Evolutionary conservation across 2,113 vertebrate genomes (phyloP), one percentile per base, ranked within the genome.

Genomic region (Trochalopteron elliotii): DNA sequence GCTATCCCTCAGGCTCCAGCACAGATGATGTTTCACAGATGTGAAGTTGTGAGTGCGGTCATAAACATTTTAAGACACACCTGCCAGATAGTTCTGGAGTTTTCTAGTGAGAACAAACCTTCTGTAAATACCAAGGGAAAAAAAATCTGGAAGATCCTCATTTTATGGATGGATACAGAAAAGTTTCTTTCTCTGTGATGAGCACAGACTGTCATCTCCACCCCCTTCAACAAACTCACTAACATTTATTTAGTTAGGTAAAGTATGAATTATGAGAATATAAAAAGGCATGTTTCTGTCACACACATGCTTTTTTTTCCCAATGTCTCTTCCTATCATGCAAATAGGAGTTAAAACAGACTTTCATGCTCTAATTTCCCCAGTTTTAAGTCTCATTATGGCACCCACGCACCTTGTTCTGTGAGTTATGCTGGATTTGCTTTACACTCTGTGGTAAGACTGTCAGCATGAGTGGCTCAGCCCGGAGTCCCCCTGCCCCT

Each of bases 401-500:
- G 33, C 33, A 53, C 31, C 14, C 3, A 0, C 64, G 42, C 24
- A 42, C 27, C 13, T 70, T 71, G 3, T 39, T 59, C 44, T 63
- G 28, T 45, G 69, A 82, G 8, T 61, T 68, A 50, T 15, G 18
- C 25, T 64, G 37, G 49, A 56, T 60, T 89, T 5, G 2, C 40
- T 24, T 56, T 50, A 50, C 19, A 23, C 44, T 61, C 37, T 67
- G 24, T 27, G 31, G 24, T 42, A 47, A 52, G 42, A 10, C 23
- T 65, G 35, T 63, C 74, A 55, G 47, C 47, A 35, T 4, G n/a
- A 18, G n/a, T 21, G 57, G n/a, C n/a, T 81, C 68, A 50, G 7
- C 25, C 30, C 0, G 0, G 6, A 0, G 3, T 31, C 5, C 15
- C 23, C 25, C 7, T 0, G 0, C 37, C 15, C 30, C 20, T 1